Percentiles rank a stretch among this genome's conserved stretches.
Evolutionary conservation across 2,888 invertebrate genomes (phyloP).

Genomic region (Caenorhabditis sinica): DNA sequence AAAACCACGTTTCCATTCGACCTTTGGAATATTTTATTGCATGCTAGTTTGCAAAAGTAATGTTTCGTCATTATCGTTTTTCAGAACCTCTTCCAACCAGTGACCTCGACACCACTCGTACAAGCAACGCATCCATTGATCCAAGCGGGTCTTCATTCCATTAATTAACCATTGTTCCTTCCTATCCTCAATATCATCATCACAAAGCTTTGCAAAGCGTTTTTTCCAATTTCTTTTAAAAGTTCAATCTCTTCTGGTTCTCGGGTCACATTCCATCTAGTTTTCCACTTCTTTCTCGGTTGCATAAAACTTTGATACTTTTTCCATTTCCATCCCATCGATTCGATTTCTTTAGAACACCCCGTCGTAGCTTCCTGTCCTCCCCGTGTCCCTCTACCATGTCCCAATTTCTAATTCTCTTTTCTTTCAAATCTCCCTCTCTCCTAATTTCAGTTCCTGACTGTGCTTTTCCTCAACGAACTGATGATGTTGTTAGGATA

Average conservation of each 20-base stretch:
- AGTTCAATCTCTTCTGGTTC: slow-evolving; percentile 58
- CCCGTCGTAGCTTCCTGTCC: neutral
- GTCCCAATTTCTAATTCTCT: slow-evolving; percentile 26
- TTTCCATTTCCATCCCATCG: neutral
- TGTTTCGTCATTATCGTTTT: neutral
- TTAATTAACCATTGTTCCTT: slow-evolving; percentile 32
- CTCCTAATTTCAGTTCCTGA: slow-evolving; percentile 19
- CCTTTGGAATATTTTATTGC: neutral
- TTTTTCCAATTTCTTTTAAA: slow-evolving; percentile 31
- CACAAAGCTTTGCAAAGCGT: too few species aligned
- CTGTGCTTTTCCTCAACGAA: slow-evolving; percentile 3
- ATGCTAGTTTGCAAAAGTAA: neutral
- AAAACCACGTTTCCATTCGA: neutral
- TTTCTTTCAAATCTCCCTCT: slow-evolving; percentile 1
- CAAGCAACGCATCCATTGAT: slow-evolving; percentile 53
- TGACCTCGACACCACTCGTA: slow-evolving; percentile 47
- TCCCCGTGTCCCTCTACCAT: slow-evolving; percentile 28
- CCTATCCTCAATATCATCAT: neutral
- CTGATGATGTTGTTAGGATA: slow-evolving; percentile 52
- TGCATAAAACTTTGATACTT: slow-evolving; percentile 14
- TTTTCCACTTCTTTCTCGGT: slow-evolving; percentile 16
- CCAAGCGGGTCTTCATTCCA: slow-evolving; percentile 66
- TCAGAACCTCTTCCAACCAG: slow-evolving; percentile 59
- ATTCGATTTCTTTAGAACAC: neutral
- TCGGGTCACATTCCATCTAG: slow-evolving; percentile 44